Conservation (phyloP, 2,888 invertebrate species). For the Sarcophaga carnaria region DNA sequence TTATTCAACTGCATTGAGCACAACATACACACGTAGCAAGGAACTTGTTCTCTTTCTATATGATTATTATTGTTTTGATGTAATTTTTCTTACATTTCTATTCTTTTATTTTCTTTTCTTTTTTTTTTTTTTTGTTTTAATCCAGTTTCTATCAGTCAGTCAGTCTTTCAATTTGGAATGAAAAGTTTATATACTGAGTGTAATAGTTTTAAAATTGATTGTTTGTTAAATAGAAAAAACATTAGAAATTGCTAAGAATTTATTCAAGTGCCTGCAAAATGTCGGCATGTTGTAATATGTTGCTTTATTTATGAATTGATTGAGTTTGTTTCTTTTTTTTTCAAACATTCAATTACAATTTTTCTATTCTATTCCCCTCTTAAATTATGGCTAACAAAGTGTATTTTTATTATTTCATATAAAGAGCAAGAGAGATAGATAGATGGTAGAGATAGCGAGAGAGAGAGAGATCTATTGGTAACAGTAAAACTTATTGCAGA, state of each 20-base stretch:
- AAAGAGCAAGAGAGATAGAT: too few species aligned
- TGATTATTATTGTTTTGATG: constrained; percentile 39
- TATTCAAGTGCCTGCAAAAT: background rate
- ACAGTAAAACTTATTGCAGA: constrained; percentile 55
- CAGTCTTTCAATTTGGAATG: constrained; percentile 1
- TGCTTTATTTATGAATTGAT: constrained; percentile 38
- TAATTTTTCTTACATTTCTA: constrained; percentile 2
- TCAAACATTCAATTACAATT: constrained; percentile 8
- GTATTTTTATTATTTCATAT: background rate
- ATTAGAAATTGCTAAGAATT: constrained; percentile 43
- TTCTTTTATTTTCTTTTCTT: constrained; percentile 52
- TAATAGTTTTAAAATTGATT: constrained; percentile 61
- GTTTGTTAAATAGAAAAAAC: constrained; percentile 53
- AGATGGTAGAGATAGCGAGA: background rate
- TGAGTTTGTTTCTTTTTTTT: constrained; percentile 25
- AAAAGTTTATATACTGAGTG: constrained; percentile 8
- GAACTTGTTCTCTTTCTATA: constrained; percentile 54
- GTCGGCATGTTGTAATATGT: background rate
- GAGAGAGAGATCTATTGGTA: constrained; percentile 35
- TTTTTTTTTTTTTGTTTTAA: background rate
- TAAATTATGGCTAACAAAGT: background rate
- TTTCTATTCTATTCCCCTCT: constrained; percentile 8
- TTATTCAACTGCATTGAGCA: background rate
- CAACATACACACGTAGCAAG: constrained; percentile 35
- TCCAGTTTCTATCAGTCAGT: constrained; percentile 53